A percentile compares a stretch with the other conserved stretches of the same genome.
These are phyloP conservation scores for Burhinus oedicnemus DNA, from an alignment of 2,113 vertebrate genomes.

Conservation along the genomic window DNA sequence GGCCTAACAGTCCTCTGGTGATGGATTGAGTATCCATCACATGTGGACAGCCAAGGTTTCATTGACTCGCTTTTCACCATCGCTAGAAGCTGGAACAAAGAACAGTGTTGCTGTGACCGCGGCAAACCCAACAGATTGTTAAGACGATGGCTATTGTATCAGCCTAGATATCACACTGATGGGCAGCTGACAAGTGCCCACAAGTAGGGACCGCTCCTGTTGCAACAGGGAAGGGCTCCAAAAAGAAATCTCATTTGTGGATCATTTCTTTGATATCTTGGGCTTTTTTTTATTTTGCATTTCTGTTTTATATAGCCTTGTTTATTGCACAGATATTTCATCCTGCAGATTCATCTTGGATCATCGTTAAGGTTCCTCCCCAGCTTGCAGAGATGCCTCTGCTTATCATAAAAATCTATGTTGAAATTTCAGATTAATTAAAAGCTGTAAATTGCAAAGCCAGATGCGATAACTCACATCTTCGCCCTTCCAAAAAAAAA, in stretches of 20 bases:
- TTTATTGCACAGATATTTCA: slow-evolving; percentile 49
- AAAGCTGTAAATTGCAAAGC: slow-evolving; percentile 67
- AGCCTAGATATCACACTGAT: accelerated
- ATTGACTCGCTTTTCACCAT: neutral
- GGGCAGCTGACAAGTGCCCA: neutral
- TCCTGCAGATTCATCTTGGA: slow-evolving; percentile 26
- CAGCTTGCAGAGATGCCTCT: slow-evolving; percentile 48
- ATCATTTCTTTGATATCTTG: neutral
- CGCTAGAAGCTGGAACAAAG: neutral
- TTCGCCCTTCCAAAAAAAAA: neutral
- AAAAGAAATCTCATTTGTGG: neutral
- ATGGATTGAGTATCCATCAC: accelerated
- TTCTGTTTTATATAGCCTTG: neutral
- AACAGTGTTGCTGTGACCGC: accelerated
- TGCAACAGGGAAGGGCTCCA: neutral
- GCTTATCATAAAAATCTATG: slow-evolving; percentile 53
- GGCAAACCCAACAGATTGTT: neutral
- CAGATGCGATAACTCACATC: slow-evolving; percentile 12
- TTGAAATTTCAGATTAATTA: slow-evolving; percentile 73
- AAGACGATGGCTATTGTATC: accelerated
- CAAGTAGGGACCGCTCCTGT: neutral
- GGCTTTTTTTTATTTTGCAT: neutral
- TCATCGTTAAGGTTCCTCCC: slow-evolving; percentile 6
- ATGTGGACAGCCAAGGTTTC: accelerated
- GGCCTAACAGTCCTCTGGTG: neutral